Base-by-base conservation (phyloP, 2,113 vertebrate genomes). In the Nansenia antarctica region DNA sequence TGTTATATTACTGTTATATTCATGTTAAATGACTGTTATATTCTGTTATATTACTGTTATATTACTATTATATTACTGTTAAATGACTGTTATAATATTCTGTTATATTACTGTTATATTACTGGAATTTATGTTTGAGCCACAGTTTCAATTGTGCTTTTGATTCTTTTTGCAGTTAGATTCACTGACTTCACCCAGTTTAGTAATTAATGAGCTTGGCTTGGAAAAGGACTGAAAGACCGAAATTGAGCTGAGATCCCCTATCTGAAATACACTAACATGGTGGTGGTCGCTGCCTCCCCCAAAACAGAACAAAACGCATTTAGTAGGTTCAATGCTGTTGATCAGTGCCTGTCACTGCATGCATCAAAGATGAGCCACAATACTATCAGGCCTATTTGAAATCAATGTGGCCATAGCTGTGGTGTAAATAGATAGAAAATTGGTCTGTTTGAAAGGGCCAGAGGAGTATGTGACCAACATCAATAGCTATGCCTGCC, bases 371-470 rank as follows among this genome's bases (percentile, higher is more conserved):
- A 62, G 42, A 65, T 65, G 81, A 80, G 79, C 72, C 73, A 66
- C 77, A 22, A 58, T 14, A 79, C 73, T 71, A 80, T 72, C 69
- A 14, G 76, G 74, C 67, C 76, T 76, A 77, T 84, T 78, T 82
- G 69, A 82, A 84, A 86, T 86, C 82, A 86, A 85, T 86, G 85
- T 70, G 86, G 78, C 85, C 84, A 84, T 82, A 84, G 81, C 81
- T 77, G 82, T 77, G 75, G 79, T 68, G 79, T 82, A 86, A 88
- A 86, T 82, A 85, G 84, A 84, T 72, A 77, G 86, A 86, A 85
- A 82, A 86, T 85, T 84, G 82, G 79, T 67, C 73, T 62, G 77
- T 66, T 76, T 65, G 60, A 75, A 69, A 27, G 77, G 82, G 82
- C 82, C 69, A 80, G 66, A 73, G 70, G 77, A 74, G 70, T 72